Conservation (phyloP, 2,888 invertebrate genomes). For the Cheilosia variabilis region DNA sequence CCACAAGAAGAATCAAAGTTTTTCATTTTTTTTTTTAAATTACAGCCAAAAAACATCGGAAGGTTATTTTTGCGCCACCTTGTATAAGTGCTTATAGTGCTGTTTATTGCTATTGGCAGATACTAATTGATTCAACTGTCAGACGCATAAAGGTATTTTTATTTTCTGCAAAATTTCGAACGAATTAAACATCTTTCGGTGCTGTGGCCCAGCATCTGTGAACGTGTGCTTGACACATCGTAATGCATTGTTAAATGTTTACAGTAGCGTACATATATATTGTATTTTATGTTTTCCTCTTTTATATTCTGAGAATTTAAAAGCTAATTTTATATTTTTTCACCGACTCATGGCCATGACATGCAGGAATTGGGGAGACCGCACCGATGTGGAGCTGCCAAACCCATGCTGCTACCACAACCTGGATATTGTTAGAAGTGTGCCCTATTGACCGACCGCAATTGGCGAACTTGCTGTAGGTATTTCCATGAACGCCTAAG, state of each 20-base stretch:
- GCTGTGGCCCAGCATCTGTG: slow-evolving; percentile 4
- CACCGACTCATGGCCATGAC: not conserved
- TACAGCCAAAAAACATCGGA: no score
- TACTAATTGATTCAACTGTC: slow-evolving; percentile 33
- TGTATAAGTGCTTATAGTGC: slow-evolving; percentile 6
- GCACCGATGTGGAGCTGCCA: no score
- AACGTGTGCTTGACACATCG: slow-evolving; percentile 54
- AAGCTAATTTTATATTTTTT: slow-evolving; percentile 5
- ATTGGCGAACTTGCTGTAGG: no score
- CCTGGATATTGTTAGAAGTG: no score
- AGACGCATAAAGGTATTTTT: slow-evolving; percentile 12
- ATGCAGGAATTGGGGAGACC: no score
- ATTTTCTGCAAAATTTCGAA: slow-evolving; percentile 10
- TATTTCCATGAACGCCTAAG: no score
- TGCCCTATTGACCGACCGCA: no score
- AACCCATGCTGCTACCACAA: no score
- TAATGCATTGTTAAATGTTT: slow-evolving; percentile 24
- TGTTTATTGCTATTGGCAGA: slow-evolving; percentile 16
- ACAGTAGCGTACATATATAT: not conserved
- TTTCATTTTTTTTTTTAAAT: no score
- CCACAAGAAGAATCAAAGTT: no score
- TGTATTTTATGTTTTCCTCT: not conserved
- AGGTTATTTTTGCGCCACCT: no score
- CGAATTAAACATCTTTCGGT: slow-evolving; percentile 11
- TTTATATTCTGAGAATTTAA: not conserved